Evolutionary conservation across 2,797 vertebrate genomes (phyloP).

Genomic region (Ibycter americanus): DNA sequence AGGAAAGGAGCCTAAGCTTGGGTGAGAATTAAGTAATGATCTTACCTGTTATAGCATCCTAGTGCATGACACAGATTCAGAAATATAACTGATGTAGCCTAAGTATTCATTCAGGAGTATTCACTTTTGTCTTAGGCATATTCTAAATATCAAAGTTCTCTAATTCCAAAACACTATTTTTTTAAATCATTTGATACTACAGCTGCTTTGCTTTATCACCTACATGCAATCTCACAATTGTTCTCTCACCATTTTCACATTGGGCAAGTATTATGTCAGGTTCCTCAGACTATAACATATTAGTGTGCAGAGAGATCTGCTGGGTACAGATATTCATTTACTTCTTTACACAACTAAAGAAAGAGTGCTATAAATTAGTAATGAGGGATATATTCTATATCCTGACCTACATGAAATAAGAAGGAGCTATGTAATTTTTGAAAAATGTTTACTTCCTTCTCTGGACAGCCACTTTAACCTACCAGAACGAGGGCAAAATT

Average conservation of each 20-base stretch:
- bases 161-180: background rate
- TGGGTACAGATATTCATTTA: background rate
- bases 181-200: background rate
- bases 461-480: background rate
- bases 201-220: background rate
- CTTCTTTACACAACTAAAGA: background rate
- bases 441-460: background rate
- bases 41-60: background rate
- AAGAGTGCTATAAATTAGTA: background rate
- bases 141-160: background rate
- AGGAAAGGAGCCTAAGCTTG: background rate
- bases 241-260: background rate
- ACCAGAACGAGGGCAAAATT: background rate
- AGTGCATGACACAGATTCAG: background rate
- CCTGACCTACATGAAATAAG: background rate
- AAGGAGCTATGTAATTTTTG: background rate
- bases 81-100: background rate
- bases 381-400: background rate
- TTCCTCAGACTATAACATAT: background rate
- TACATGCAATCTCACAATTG: background rate
- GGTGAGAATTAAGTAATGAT: background rate
- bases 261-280: background rate
- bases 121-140: background rate
- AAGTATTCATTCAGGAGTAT: background rate
- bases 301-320: background rate